A percentile compares a stretch with the other conserved stretches of the same genome.
These are phyloP conservation scores for Zosterops lateralis DNA, from an alignment of 2,113 vertebrate species.

Conservation along the genomic window DNA sequence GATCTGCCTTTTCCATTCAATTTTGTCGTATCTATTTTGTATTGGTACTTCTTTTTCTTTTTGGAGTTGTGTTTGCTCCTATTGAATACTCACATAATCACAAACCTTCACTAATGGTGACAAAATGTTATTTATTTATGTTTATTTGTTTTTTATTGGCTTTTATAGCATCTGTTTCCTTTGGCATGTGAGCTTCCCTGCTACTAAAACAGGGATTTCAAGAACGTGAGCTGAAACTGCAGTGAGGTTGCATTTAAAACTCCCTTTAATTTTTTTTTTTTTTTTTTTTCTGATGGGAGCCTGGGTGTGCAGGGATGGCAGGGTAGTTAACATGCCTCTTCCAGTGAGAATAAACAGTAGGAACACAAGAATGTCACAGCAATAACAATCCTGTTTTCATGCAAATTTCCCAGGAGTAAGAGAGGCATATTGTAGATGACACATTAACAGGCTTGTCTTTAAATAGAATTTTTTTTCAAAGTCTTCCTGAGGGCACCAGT, in stretches of 20 bases:
- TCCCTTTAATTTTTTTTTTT: neutral
- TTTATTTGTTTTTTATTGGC: constrained; percentile 60
- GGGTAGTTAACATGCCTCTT: neutral
- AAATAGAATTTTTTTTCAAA: constrained; percentile 45
- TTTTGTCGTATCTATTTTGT: neutral
- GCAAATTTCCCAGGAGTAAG: constrained; percentile 60
- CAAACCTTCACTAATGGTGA: constrained; percentile 56
- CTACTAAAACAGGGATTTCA: constrained; percentile 23
- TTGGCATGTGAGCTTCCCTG: constrained; percentile 47
- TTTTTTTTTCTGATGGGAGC: neutral
- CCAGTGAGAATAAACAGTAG: constrained; percentile 39
- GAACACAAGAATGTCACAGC: constrained; percentile 57
- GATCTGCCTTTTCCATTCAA: neutral
- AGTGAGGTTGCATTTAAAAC: neutral
- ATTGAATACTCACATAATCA: constrained; percentile 29
- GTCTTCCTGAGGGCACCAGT: constrained; percentile 56
- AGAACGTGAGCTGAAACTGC: constrained; percentile 13
- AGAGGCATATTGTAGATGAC: constrained; percentile 61
- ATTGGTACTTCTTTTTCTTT: neutral
- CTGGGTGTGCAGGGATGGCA: neutral
- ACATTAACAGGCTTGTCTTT: constrained; percentile 66
- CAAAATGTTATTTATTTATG: constrained; percentile 68
- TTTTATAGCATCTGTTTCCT: constrained; percentile 66
- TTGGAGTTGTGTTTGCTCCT: constrained; percentile 4
- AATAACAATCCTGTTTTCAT: constrained; percentile 62